Percentiles rank a stretch among this genome's conserved stretches.
These are phyloP conservation scores for Perdita meconis DNA, from an alignment of 2,888 invertebrate species.

Conservation along the genomic window DNA sequence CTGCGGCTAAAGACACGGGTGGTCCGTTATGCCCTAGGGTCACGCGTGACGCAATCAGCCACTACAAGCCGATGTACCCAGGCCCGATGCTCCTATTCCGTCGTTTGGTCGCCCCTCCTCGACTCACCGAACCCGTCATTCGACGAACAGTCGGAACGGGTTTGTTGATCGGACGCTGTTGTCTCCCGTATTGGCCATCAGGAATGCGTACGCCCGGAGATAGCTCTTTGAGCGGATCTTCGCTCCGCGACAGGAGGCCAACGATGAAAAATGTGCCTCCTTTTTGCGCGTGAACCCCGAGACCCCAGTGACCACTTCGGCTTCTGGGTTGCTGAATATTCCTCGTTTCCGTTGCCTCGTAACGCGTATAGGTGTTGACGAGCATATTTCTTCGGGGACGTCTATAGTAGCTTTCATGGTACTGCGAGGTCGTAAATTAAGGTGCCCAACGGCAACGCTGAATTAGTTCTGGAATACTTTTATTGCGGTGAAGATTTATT, in stretches of 20 bases:
- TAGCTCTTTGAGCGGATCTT: conserved; percentile 57
- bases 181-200: conserved; percentile 58
- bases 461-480: no score
- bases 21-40: conserved; percentile 81
- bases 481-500: no score
- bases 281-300: neutral
- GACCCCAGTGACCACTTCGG: neutral
- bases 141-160: conserved; percentile 65
- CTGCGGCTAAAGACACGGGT: conserved; percentile 77
- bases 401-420: no score
- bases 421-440: no score
- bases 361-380: no score
- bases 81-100: conserved; percentile 76
- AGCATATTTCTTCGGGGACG: no score
- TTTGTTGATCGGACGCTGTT: conserved; percentile 60
- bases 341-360: no score
- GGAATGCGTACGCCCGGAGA: conserved; percentile 64
- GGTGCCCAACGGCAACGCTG: no score
- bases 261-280: conserved; percentile 36
- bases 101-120: conserved; percentile 60
- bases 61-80: conserved; percentile 49
- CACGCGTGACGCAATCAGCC: conserved; percentile 78
- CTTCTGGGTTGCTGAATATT: neutral
- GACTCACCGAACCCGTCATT: conserved; percentile 58
- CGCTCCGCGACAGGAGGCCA: conserved; percentile 26